Evolutionary conservation across 2,113 vertebrate genomes (phyloP), one percentile per base, ranked within the genome.

Genomic region (Siniperca chuatsi): DNA sequence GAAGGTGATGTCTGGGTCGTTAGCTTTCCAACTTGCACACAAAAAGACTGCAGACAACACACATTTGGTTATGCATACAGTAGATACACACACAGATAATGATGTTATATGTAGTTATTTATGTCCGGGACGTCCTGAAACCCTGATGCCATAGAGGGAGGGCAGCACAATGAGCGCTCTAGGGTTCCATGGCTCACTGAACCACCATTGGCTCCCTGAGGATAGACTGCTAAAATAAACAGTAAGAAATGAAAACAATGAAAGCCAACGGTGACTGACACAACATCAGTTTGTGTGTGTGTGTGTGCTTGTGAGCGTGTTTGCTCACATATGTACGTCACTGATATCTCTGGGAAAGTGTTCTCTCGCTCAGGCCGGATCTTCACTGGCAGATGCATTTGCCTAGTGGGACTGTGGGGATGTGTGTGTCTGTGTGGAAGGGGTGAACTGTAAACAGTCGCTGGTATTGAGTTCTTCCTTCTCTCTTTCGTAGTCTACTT

Each of bases 271-370:
- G 58, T 52, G 75, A 81, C 74, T 74, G 79, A 90, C 80, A 78
- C 75, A 3, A 78, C 61, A 84, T 64, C 21, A 61, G 60, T 61
- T 46, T 74, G 72, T 84, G 78, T 80, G 76, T 77, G 61, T 55
- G 61, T 60, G 77, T 46, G 48, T 78, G 81, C 65, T 65, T 71
- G 57, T 48, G 81, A 86, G 80, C 21, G 65, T 61, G 61, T 75
- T 83, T 84, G 82, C 81, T 85, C 84, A 77, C 78, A 88, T 83
- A 81, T 82, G 86, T 84, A 93, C 86, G 87, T 88, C 92, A 93
- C 85, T 92, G 92, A 94, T 94, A 93, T 95, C 89, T 94, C 90
- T 95, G 93, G 94, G 93, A 95, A 94, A 95, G 89, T 78, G 73
- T 84, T 90, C 84, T 88, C 64, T 82, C 60, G 10, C 85, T 85